Conservation (phyloP, 2,113 vertebrate species). For the Gambusia holbrooki region DNA sequence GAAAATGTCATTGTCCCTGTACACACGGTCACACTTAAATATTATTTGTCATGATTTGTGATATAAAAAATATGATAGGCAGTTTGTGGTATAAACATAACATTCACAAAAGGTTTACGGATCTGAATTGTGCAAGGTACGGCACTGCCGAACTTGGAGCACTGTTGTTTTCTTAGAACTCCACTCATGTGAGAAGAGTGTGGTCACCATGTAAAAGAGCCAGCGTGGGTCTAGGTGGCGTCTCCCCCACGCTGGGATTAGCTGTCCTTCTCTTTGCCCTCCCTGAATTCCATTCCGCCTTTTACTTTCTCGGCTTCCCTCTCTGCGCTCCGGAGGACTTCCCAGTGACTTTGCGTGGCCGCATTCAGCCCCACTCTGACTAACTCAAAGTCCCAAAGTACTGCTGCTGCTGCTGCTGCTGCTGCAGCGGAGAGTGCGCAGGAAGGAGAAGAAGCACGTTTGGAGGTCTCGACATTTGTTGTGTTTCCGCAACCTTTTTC, state of each 20-base stretch:
- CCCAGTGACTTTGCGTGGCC: constrained; percentile 56
- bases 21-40: background rate
- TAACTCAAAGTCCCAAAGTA: constrained; percentile 55
- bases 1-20: background rate
- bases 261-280: constrained; percentile 59
- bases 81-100: background rate
- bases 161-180: background rate
- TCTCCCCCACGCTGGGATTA: constrained; percentile 52
- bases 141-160: no score
- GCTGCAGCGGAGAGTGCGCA: constrained; percentile 5
- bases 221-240: constrained; percentile 51
- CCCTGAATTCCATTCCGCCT: constrained; percentile 79
- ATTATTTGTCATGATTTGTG: no score
- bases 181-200: constrained; percentile 9
- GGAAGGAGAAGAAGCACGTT: constrained; percentile 39
- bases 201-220: background rate
- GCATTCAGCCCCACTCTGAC: constrained; percentile 44
- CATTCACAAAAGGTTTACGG: background rate
- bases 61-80: background rate
- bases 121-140: background rate
- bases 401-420: no score
- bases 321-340: constrained; percentile 63
- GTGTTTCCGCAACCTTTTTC: background rate
- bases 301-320: constrained; percentile 65
- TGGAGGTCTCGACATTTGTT: constrained; percentile 21